A percentile compares a stretch with the other conserved stretches of the same genome.
These are phyloP conservation scores for Lasioglossum zephyrum DNA, from an alignment of 2,888 invertebrate species.

Conservation along the genomic window DNA sequence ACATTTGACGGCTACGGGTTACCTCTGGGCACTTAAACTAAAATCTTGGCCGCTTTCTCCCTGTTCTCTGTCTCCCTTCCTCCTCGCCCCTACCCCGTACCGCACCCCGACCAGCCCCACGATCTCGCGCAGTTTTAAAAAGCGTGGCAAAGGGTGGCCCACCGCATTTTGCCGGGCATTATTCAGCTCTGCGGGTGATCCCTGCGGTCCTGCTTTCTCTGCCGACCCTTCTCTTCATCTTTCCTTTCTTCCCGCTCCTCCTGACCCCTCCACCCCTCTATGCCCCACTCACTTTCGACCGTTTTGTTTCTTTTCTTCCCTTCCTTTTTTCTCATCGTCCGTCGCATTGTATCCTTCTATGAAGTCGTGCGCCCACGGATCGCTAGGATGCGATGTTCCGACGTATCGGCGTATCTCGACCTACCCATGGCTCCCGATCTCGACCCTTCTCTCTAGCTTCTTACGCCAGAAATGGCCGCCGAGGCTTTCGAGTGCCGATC, in stretches of 20 bases:
- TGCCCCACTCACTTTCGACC: constrained; percentile 25
- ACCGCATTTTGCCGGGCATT: constrained; percentile 81
- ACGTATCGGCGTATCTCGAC: constrained; percentile 49
- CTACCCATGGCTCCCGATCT: constrained; percentile 1
- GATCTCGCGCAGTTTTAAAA: constrained; percentile 70
- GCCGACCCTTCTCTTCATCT: constrained; percentile 66
- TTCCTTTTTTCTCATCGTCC: constrained; percentile 29
- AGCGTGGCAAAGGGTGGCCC: constrained; percentile 81
- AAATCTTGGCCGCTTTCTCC: constrained; percentile 70
- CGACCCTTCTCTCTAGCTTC: constrained; percentile 14
- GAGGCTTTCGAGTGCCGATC: not conserved
- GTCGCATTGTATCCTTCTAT: constrained; percentile 68
- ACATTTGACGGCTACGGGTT: constrained; percentile 80
- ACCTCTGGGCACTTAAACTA: constrained; percentile 73
- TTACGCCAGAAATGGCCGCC: not conserved
- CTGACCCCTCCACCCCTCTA: not conserved
- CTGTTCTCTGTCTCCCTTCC: constrained; percentile 1
- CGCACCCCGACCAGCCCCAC: constrained; percentile 32
- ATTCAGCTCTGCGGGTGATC: constrained; percentile 82
- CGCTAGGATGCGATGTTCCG: constrained; percentile 60
- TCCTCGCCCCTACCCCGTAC: not conserved
- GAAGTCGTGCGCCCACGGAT: constrained; percentile 62
- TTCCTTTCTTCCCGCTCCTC: constrained; percentile 40
- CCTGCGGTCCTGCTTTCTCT: constrained; percentile 73
- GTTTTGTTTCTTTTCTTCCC: constrained; percentile 50